Base-by-base conservation (phyloP, 2,113 vertebrate species). In the Tapirus terrestris region DNA sequence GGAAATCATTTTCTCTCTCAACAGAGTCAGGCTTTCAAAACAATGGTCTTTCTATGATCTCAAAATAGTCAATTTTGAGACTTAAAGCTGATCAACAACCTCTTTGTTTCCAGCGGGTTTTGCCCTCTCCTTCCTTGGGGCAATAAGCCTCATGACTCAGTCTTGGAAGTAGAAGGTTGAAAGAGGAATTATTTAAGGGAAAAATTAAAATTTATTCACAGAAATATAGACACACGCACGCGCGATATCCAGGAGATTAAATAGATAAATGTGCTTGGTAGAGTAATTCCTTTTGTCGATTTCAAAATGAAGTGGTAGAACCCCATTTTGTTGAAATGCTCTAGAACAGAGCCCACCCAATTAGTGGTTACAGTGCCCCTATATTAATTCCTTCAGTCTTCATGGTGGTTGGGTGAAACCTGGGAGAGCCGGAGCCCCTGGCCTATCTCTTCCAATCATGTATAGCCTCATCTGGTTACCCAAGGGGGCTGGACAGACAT, bases 41-140 rank as follows among this genome's bases (percentile, higher is more conserved):
- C 65, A 94, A 61, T 72, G 4, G 10, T 51, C 61, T 95, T 88
- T 80, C 68, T 94, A 45, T 92, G 36, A 3, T 73, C 48, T 95
- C 33, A 95, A 93, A 93, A 84, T 81, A 93, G 6, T 91, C 65
- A 31, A 43, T 80, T 93, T 96, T 72, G 56, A 73, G 75, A 82
- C 68, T 87, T 82, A 90, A 45, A 93, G 43, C 53, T 93, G 25
- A 93, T 92, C 76, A 91, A 85, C 27, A 65, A 73, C 56, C 43
- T 96, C 72, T 96, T 90, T 91, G 63, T 92, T 96, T 91, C 7
- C 56, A 51, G 43, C 36, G 93, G 36, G 20, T 88, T 94, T 89
- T 90, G 39, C 29, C 65, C 51, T 89, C 58, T 92, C 27, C 45
- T 68, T 85, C 65, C 51, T 96, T 60, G 14, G 31, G 33, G 33